phyloP scores from a whole-genome alignment of 1,140 invertebrate genomes.

The Ylistrum balloti region DNA sequence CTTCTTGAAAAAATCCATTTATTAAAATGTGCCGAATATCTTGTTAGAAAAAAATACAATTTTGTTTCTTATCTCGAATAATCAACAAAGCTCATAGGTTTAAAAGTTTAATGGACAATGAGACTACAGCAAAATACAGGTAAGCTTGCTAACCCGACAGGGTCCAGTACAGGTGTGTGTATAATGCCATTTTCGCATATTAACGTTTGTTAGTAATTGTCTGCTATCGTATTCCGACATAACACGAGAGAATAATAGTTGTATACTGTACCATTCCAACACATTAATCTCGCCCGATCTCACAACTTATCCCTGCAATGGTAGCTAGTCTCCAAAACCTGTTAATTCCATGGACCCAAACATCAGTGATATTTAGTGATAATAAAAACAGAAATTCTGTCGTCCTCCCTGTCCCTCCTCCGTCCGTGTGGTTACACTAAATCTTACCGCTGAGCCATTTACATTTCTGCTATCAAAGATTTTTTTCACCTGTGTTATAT shows the following conservation, averaged over 20 bases:
- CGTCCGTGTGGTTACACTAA: neutral
- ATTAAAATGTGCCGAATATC: no score
- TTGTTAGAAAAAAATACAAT: no score
- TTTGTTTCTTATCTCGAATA: no score
- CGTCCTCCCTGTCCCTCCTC: neutral
- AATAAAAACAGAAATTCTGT: neutral
- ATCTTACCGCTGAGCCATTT: neutral
- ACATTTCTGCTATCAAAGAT: neutral
- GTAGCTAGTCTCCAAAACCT: neutral
- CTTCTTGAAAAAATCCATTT: neutral
- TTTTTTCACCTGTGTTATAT: neutral
- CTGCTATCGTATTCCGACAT: neutral
- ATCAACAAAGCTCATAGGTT: no score
- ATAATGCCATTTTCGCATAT: neutral
- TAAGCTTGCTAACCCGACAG: neutral
- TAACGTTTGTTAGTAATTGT: conserved; percentile 22
- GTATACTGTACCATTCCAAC: neutral
- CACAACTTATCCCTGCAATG: neutral
- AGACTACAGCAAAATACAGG: no score
- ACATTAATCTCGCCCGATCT: neutral
- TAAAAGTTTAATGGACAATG: no score
- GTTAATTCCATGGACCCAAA: neutral
- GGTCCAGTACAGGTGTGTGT: neutral
- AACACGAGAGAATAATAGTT: neutral
- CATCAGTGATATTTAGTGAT: conserved; percentile 3